These are phyloP conservation scores for Ophioderma brevispina DNA, from an alignment of 35 echinoderm and acorn worm genomes.

Conservation along the genomic window DNA sequence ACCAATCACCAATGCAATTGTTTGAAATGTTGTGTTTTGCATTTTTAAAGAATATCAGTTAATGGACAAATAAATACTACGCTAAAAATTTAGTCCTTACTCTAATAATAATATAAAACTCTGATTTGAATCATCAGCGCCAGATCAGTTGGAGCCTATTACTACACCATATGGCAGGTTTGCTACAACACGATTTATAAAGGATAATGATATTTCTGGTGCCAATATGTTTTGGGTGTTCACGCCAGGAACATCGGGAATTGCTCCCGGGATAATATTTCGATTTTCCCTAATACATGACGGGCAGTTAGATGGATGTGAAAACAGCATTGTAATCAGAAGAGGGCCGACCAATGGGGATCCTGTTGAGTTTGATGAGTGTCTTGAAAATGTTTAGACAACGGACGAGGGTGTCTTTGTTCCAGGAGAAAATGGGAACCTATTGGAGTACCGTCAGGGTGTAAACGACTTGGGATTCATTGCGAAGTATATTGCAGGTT, in stretches of 20 bases:
- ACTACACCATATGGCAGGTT: background rate
- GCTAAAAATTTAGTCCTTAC: no score
- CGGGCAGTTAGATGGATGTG: background rate
- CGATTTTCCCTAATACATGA: background rate
- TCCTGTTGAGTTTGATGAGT: background rate
- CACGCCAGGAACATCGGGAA: background rate
- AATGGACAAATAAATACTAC: no score
- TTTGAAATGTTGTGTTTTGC: no score
- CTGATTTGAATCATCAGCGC: background rate
- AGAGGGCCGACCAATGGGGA: background rate
- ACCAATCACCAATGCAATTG: no score
- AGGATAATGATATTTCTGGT: background rate
- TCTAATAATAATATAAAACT: no score
- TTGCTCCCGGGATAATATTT: background rate
- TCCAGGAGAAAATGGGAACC: background rate
- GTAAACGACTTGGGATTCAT: background rate
- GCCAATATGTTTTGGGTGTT: background rate
- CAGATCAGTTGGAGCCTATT: background rate
- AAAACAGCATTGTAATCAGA: background rate
- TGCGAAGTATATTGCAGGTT: background rate
- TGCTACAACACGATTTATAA: background rate
- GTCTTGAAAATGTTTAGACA: background rate
- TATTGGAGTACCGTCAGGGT: background rate
- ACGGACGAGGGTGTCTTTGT: background rate
- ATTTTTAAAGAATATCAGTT: no score